phyloP scores from a whole-genome alignment of 2,888 invertebrate genomes.

The Nomada fucata region DNA sequence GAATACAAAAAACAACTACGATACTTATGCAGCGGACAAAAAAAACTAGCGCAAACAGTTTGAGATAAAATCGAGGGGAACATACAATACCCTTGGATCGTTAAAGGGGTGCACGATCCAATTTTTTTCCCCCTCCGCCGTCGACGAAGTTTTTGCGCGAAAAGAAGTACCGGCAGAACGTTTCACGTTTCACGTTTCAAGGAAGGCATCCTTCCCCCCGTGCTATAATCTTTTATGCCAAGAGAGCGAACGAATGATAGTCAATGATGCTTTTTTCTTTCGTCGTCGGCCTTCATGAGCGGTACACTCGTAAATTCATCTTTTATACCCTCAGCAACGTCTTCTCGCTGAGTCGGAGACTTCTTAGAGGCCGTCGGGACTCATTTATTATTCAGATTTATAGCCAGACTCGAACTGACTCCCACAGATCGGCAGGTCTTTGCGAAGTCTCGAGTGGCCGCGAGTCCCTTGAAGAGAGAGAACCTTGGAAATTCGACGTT shows the following conservation, averaged over 20 bases:
- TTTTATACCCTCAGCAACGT: conserved; percentile 80
- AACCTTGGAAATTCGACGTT: conserved; percentile 83
- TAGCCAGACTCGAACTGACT: conserved; percentile 82
- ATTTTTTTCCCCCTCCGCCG: too few relatives aligned
- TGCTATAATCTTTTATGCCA: conserved; percentile 18
- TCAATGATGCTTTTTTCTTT: conserved; percentile 47
- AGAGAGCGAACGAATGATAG: conserved; percentile 21
- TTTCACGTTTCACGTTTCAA: not conserved
- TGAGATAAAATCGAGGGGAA: too few relatives aligned
- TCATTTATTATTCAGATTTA: conserved; percentile 85
- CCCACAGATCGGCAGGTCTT: conserved; percentile 84
- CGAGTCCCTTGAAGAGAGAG: conserved; percentile 70
- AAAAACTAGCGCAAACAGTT: too few relatives aligned
- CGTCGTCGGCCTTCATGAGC: conserved; percentile 53
- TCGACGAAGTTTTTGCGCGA: not conserved
- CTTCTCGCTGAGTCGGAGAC: conserved; percentile 83
- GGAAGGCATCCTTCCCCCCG: conserved; percentile 20
- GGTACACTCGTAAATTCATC: conserved; percentile 82
- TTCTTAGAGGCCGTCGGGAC: conserved; percentile 84
- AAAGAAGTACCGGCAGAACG: not conserved
- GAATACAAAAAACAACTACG: too few relatives aligned
- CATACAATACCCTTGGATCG: too few relatives aligned
- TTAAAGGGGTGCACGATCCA: too few relatives aligned
- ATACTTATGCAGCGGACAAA: too few relatives aligned
- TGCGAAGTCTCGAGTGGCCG: conserved; percentile 75